phyloP scores from a whole-genome alignment of 2,797 vertebrate genomes.

The Falco biarmicus region DNA sequence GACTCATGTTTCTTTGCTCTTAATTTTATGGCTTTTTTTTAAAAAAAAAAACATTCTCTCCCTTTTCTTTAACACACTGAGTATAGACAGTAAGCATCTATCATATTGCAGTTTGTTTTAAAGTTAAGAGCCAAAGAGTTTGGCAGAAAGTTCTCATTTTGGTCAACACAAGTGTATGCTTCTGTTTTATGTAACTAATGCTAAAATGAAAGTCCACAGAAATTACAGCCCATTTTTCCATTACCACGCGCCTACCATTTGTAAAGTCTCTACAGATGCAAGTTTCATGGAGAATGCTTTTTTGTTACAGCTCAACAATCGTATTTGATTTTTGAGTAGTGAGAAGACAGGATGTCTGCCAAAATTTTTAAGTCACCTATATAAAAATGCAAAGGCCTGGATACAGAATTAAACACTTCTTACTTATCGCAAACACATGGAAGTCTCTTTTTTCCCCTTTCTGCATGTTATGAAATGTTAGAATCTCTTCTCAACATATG shows the following conservation, averaged over 20 bases:
- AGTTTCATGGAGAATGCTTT: slow-evolving; percentile 16
- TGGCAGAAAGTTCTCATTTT: slow-evolving; percentile 50
- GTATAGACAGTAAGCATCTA: background rate
- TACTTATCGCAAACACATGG: slow-evolving; percentile 11
- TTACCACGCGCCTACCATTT: slow-evolving; percentile 45
- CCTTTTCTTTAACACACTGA: background rate
- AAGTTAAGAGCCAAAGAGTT: slow-evolving; percentile 29
- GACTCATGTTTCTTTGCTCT: background rate
- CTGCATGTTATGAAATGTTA: background rate
- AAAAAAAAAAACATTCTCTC: background rate
- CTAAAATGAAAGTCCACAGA: slow-evolving; percentile 5
- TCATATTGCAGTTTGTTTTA: slow-evolving; percentile 23
- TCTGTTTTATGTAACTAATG: slow-evolving; percentile 53
- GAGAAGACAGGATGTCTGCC: background rate
- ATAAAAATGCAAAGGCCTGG: slow-evolving; percentile 23
- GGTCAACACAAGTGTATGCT: background rate
- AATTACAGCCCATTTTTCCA: slow-evolving; percentile 39
- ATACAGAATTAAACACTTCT: slow-evolving; percentile 3
- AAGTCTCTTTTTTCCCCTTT: slow-evolving; percentile 3
- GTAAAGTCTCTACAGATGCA: background rate
- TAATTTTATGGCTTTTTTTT: background rate
- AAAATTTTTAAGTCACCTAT: slow-evolving; percentile 33
- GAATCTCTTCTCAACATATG: background rate
- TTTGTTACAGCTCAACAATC: slow-evolving; percentile 4
- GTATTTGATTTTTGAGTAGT: background rate